A percentile compares a stretch with the other conserved stretches of the same genome.
Conservation (phyloP, 2,888 invertebrate species). For the Rhagium mordax region DNA sequence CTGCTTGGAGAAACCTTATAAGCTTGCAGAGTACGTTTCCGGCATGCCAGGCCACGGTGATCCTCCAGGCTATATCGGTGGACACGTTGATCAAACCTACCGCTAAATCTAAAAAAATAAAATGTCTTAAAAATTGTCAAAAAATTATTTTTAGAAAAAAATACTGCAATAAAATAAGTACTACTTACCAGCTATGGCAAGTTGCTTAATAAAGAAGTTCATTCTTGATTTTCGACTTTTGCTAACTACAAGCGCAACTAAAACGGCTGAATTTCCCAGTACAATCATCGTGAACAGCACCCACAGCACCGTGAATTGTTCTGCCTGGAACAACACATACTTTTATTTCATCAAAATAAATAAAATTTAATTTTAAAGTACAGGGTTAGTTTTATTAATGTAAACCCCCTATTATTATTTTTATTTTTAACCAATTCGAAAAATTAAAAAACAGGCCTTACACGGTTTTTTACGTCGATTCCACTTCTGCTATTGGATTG, state of each 20-base stretch:
- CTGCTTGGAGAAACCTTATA: conserved; percentile 87
- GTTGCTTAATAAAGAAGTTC: conserved; percentile 81
- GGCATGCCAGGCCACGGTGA: conserved; percentile 91
- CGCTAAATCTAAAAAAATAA: conserved; percentile 88
- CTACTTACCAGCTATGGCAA: conserved; percentile 78
- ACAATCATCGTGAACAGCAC: conserved; percentile 77
- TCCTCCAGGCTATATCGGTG: conserved; percentile 91
- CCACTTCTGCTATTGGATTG: no score
- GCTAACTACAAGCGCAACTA: conserved; percentile 75
- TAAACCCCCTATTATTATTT: no score
- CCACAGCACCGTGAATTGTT: conserved; percentile 77
- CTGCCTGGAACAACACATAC: conserved; percentile 72
- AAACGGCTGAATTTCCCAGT: conserved; percentile 77
- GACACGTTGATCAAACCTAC: conserved; percentile 91
- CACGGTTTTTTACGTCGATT: no score
- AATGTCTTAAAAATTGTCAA: no score
- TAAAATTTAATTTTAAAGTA: no score
- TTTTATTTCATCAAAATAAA: neutral
- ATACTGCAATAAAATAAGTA: neutral
- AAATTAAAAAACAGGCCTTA: no score
- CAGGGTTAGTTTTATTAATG: no score
- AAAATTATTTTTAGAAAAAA: no score
- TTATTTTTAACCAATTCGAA: no score
- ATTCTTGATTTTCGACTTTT: conserved; percentile 78
- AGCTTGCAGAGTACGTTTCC: conserved; percentile 92